These are phyloP conservation scores for Nephila pilipes DNA, from an alignment of 1,140 invertebrate species.

Conservation along the genomic window DNA sequence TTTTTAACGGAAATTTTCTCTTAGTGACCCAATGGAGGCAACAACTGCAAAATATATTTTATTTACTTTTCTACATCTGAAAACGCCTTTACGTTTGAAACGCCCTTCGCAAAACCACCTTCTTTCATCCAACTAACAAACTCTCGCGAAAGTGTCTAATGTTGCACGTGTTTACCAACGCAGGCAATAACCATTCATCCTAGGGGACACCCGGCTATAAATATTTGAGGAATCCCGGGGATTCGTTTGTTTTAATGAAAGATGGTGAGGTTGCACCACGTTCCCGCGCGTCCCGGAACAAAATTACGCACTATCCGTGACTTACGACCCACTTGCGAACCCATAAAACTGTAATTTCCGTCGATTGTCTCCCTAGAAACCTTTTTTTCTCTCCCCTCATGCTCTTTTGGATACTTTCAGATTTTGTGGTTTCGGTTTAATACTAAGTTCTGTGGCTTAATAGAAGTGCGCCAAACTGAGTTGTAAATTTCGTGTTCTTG, in stretches of 20 bases:
- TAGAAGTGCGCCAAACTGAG: not conserved
- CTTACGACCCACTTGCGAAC: slow-evolving; percentile 57
- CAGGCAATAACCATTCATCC: slow-evolving; percentile 68
- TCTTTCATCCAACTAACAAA: slow-evolving; percentile 12
- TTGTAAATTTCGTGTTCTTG: not conserved
- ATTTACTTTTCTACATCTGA: not conserved
- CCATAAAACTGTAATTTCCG: slow-evolving; percentile 59
- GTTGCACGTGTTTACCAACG: slow-evolving; percentile 68
- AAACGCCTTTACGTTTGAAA: not conserved
- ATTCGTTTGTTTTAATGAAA: slow-evolving; percentile 74
- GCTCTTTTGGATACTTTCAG: not conserved
- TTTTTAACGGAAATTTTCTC: not conserved
- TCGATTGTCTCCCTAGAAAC: not conserved
- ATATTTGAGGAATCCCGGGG: slow-evolving; percentile 53
- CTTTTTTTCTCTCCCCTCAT: not conserved
- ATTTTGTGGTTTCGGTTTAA: not conserved
- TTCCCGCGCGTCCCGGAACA: slow-evolving; percentile 6
- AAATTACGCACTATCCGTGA: slow-evolving; percentile 48
- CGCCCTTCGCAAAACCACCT: not conserved
- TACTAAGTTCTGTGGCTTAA: not conserved
- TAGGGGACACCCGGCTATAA: slow-evolving; percentile 49
- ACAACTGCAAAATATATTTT: slow-evolving; percentile 17
- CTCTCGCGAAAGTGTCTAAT: slow-evolving; percentile 61
- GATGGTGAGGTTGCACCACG: slow-evolving; percentile 54
- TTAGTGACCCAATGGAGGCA: not conserved